Evolutionary conservation across 2,113 vertebrate species (phyloP).

Genomic region (Uria aalge): DNA sequence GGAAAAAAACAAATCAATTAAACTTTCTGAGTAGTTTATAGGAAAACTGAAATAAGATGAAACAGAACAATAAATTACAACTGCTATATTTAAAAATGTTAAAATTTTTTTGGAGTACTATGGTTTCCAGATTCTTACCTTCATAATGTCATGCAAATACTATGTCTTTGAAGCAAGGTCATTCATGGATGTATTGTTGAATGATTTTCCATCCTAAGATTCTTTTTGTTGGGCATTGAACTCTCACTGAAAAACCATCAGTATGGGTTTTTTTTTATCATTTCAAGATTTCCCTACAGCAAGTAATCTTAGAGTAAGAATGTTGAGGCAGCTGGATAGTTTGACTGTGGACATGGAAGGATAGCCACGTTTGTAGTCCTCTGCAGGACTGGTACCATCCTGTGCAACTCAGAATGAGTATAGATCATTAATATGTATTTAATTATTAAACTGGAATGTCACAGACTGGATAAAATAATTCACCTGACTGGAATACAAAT

Average conservation of each 20-base stretch:
- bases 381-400: neutral
- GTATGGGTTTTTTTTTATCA: rapidly evolving
- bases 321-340: neutral
- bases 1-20: neutral
- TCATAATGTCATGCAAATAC: neutral
- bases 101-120: neutral
- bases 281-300: neutral
- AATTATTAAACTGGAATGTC: neutral
- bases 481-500: neutral
- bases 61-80: neutral
- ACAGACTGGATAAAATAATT: neutral
- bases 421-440: neutral
- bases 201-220: neutral
- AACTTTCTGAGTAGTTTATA: neutral
- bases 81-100: neutral
- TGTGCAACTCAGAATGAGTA: neutral
- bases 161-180: neutral
- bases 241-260: neutral
- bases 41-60: neutral
- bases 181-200: neutral
- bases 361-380: neutral
- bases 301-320: neutral
- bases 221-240: neutral
- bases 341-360: neutral
- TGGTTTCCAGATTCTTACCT: neutral